These are phyloP conservation scores for Trichopria drosophilae DNA, from an alignment of 2,888 invertebrate genomes.

Conservation along the genomic window DNA sequence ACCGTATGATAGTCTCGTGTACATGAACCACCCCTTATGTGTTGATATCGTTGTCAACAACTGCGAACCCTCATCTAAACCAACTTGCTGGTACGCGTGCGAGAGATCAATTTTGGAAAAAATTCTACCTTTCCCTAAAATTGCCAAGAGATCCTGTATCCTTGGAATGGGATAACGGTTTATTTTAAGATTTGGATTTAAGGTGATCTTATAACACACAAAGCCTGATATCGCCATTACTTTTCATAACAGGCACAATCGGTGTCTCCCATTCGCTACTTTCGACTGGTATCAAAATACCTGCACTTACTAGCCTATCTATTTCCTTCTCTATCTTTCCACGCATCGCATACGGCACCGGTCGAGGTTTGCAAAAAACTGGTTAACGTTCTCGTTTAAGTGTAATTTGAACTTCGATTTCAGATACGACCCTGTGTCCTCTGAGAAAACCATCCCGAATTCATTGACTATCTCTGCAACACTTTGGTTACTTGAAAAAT, in stretches of 20 bases:
- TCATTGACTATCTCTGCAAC: not conserved
- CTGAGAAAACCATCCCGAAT: conserved; percentile 21
- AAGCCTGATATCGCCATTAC: conserved; percentile 43
- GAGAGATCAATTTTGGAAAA: too few relatives aligned
- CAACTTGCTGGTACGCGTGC: too few relatives aligned
- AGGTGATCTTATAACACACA: too few relatives aligned
- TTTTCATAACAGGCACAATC: conserved; percentile 49
- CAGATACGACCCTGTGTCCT: conserved; percentile 21
- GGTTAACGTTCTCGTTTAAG: conserved; percentile 24
- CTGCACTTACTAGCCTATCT: conserved; percentile 28
- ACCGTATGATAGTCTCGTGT: conserved; percentile 26
- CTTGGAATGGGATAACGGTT: conserved; percentile 36
- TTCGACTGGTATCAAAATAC: conserved; percentile 35
- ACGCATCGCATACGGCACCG: conserved; percentile 41
- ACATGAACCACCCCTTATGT: conserved; percentile 43
- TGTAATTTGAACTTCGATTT: conserved; percentile 16
- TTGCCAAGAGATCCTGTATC: conserved; percentile 30
- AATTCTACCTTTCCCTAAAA: conserved; percentile 40
- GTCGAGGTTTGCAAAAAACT: conserved; percentile 32
- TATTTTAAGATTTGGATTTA: conserved; percentile 42
- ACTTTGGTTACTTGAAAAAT: too few relatives aligned
- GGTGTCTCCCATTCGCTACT: conserved; percentile 45
- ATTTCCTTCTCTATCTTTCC: conserved; percentile 37
- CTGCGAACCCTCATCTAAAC: conserved; percentile 39
- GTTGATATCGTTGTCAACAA: too few relatives aligned